Evolutionary conservation across 2,797 vertebrate species (phyloP), one percentile per base, ranked within the genome.

Genomic region (Spondyliosoma cantharus): DNA sequence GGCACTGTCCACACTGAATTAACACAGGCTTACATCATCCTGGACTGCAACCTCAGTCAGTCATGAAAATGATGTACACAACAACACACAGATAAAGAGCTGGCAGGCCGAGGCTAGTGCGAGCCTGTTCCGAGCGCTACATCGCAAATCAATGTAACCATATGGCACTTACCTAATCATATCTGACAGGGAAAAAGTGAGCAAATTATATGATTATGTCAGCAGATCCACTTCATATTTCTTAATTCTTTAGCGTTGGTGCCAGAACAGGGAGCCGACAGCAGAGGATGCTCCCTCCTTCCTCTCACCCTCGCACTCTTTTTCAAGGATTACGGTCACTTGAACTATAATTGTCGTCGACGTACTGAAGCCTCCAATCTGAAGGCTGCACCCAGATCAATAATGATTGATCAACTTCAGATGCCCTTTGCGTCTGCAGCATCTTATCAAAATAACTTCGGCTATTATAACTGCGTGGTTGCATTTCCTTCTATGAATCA

Each of bases 21-120:
- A 95, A 93, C 93, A 91, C 91, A 93, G 91, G 92, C 90, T 94
- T 94, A 93, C 93, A 94, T 94, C 93, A 94, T 90, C 90, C 93
- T 86, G 85, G 83, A 81, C 87, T 83, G 81, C 91, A 93, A 92
- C 87, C 90, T 90, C 92, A 86, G 89, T 88, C 91, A 86, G 86
- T 89, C 90, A 89, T 90, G 84, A 93, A 93, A 93, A 93, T 90
- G 88, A 92, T 93, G 92, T 92, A 91, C 87, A 92, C 93, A 92
- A 90, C 91, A 90, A 80, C 86, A 77, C 87, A 86, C 83, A 86
- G 90, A 92, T 88, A 85, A 80, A 86, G 77, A 90, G 83, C 76
- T 73, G 71, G 70, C 62, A 84, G 76, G 76, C 66, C 22, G 22
- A 15, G 63, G 42, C 69, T 65, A 17, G 58, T 71, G 75, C 72